phyloP scores from a whole-genome alignment of 2,888 invertebrate genomes.

The Lasioglossum oenotherae region DNA sequence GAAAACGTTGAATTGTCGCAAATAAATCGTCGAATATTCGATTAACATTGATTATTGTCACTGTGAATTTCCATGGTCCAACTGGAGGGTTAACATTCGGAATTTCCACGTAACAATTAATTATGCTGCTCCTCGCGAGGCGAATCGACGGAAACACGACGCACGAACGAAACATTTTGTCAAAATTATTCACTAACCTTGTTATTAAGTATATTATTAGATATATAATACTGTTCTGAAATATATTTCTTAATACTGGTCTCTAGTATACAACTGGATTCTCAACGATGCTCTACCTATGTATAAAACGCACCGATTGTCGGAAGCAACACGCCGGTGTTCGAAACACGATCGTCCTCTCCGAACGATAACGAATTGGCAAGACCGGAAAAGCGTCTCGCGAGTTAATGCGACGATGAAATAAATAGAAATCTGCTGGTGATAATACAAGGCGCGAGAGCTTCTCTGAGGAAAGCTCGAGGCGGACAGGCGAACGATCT shows the following conservation, averaged over 20 bases:
- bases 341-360: conserved; percentile 23
- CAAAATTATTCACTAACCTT: conserved; percentile 49
- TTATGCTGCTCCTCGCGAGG: conserved; percentile 3
- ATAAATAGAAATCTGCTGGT: conserved; percentile 68
- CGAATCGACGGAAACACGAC: conserved; percentile 22
- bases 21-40: neutral
- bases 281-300: conserved; percentile 32
- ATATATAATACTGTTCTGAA: conserved; percentile 80
- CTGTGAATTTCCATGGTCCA: neutral
- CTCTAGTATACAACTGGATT: conserved; percentile 72
- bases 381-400: conserved; percentile 51
- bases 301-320: conserved; percentile 40
- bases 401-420: conserved; percentile 56
- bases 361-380: conserved; percentile 52
- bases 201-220: conserved; percentile 63
- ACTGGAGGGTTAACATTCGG: neutral
- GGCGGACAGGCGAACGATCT: conserved; percentile 28
- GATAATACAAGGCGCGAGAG: conserved; percentile 16
- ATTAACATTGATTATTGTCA: neutral
- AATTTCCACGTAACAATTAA: too few species aligned
- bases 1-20: neutral
- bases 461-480: conserved; percentile 3
- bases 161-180: conserved; percentile 19
- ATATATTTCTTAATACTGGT: conserved; percentile 82
- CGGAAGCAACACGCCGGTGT: conserved; percentile 24